phyloP scores from a whole-genome alignment of 92 coral and sea anemone species.

The Epizoanthus stellaris region DNA sequence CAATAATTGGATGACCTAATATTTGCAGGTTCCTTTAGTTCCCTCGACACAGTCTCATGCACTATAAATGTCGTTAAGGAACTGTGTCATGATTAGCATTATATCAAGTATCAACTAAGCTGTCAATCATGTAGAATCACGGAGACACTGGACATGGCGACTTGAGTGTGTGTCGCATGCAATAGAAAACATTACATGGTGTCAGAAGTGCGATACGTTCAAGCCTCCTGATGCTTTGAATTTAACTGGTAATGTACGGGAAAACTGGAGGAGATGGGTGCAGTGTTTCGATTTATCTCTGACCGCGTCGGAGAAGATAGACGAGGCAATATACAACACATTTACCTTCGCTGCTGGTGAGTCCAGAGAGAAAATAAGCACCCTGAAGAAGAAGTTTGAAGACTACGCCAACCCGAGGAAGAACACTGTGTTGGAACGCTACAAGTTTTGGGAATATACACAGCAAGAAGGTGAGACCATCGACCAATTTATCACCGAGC shows the following conservation, averaged over 20 bases:
- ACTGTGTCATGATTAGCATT: too few species aligned
- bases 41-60: too few species aligned
- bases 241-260: constrained; percentile 6
- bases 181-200: background rate
- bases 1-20: too few species aligned
- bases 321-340: constrained; percentile 8
- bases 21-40: too few species aligned
- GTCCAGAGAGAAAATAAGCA: constrained; percentile 18
- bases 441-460: constrained; percentile 33
- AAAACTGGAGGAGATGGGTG: constrained; percentile 36
- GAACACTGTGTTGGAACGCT: constrained; percentile 45
- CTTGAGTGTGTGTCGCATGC: too few species aligned
- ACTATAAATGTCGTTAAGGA: too few species aligned
- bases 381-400: constrained; percentile 23
- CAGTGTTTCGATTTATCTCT: constrained; percentile 30
- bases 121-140: too few species aligned
- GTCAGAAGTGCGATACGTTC: constrained; percentile 39
- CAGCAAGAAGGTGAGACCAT: constrained; percentile 46
- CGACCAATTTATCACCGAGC: constrained; percentile 36
- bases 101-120: too few species aligned
- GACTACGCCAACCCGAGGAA: constrained; percentile 27
- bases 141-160: too few species aligned
- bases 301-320: constrained; percentile 18
- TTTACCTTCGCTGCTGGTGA: constrained; percentile 10
- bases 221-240: constrained; percentile 33